Percentiles rank a stretch among this genome's conserved stretches.
These are phyloP conservation scores for Deladenus siricidicola DNA, from an alignment of 2,888 invertebrate genomes.

Conservation along the genomic window DNA sequence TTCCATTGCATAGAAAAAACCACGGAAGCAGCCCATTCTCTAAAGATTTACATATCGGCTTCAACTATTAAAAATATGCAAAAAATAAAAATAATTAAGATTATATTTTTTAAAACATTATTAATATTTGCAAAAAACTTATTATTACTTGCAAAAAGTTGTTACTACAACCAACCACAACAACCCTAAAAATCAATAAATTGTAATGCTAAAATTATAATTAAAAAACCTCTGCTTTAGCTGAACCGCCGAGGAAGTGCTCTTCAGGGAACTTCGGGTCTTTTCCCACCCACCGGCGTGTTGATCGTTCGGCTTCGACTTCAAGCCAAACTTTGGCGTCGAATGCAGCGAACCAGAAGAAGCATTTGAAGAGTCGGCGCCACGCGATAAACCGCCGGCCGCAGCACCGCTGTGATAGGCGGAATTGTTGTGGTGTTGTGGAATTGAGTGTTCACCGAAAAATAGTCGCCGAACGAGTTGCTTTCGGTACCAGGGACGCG, in stretches of 20 bases:
- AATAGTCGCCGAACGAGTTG: conserved; percentile 75
- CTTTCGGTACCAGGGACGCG: conserved; percentile 83
- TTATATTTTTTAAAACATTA: conserved; percentile 8
- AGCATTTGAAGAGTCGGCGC: no score
- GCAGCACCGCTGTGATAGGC: no score
- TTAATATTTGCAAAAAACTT: no score
- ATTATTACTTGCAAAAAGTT: background rate
- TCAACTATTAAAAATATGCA: background rate
- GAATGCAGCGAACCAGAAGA: no score
- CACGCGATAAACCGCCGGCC: no score
- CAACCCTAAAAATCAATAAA: background rate
- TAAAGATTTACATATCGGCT: no score
- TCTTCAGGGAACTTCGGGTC: no score
- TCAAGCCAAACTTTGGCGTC: no score
- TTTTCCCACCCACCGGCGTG: no score
- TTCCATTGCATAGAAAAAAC: conserved; percentile 71
- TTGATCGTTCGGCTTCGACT: no score
- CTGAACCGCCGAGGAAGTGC: background rate
- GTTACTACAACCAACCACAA: background rate
- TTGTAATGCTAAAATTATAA: background rate
- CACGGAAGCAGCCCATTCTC: conserved; percentile 27
- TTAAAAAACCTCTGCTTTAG: background rate
- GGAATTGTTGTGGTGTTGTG: no score
- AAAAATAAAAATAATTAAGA: background rate
- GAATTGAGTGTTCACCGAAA: conserved; percentile 68